phyloP scores from a whole-genome alignment of 2,797 vertebrate genomes.

The Gouania willdenowi region DNA sequence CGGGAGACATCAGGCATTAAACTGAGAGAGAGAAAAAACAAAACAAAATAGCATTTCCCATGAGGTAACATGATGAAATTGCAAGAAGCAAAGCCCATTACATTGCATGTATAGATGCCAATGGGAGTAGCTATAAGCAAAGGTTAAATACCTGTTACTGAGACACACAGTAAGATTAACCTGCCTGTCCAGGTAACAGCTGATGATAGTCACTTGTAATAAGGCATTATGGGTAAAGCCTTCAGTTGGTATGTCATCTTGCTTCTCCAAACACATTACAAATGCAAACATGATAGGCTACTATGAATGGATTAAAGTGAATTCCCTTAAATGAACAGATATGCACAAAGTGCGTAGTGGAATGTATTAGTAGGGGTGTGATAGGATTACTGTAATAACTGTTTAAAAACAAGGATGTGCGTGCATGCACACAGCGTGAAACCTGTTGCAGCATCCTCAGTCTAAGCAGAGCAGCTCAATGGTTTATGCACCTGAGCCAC shows the following conservation, averaged over 20 bases:
- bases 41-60: too few relatives aligned
- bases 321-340: neutral
- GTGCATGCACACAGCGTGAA: constrained; percentile 12
- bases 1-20: constrained; percentile 47
- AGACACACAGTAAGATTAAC: constrained; percentile 27
- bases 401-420: too few relatives aligned
- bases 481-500: neutral
- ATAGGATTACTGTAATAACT: too few relatives aligned
- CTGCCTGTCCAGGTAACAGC: constrained; percentile 36
- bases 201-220: constrained; percentile 23
- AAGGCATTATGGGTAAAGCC: neutral
- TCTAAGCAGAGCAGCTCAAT: neutral
- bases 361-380: too few relatives aligned
- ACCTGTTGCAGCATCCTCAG: constrained; percentile 56
- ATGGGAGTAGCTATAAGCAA: constrained; percentile 46
- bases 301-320: too few relatives aligned
- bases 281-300: too few relatives aligned
- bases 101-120: constrained; percentile 22
- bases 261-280: too few relatives aligned
- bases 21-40: constrained; percentile 47
- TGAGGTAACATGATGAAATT: constrained; percentile 43
- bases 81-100: constrained; percentile 35
- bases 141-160: constrained; percentile 55
- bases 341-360: constrained; percentile 1
- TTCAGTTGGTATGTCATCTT: neutral